Percentiles rank a stretch among this genome's conserved stretches.
These are phyloP conservation scores for Meghimatium bilineatum DNA, from an alignment of 2,888 invertebrate genomes.

Conservation along the genomic window DNA sequence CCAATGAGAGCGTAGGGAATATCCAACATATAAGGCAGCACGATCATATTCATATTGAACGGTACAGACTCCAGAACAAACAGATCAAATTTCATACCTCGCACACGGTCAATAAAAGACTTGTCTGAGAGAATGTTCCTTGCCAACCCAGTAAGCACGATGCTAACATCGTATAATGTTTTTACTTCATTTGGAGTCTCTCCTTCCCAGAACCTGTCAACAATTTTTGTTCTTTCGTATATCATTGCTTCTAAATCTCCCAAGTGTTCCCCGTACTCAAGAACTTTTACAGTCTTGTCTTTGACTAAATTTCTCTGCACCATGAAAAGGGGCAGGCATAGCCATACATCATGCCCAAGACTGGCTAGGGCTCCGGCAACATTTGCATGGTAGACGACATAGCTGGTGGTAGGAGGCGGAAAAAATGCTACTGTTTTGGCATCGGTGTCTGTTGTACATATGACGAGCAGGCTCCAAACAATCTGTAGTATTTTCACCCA, in stretches of 20 bases:
- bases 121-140: conserved; percentile 27
- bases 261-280: conserved; percentile 16
- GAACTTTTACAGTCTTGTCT: conserved; percentile 10
- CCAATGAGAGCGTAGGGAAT: conserved; percentile 51
- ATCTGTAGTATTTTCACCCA: not conserved
- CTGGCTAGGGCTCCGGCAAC: conserved; percentile 36
- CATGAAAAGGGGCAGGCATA: conserved; percentile 36
- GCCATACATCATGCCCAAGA: conserved; percentile 40
- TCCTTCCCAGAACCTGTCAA: conserved; percentile 23
- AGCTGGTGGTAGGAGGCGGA: conserved; percentile 27
- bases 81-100: conserved; percentile 44
- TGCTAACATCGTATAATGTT: not conserved
- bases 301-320: not conserved
- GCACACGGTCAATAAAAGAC: conserved; percentile 30
- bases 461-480: not conserved
- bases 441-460: not conserved
- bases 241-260: not conserved
- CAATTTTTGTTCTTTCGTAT: not conserved
- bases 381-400: conserved; percentile 41
- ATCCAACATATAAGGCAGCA: conserved; percentile 49
- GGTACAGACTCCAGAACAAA: conserved; percentile 49
- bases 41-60: conserved; percentile 43
- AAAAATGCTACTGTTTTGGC: conserved; percentile 37
- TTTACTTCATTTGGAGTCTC: not conserved
- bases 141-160: not conserved